Evolutionary conservation across 2,113 vertebrate genomes (phyloP).

Genomic region (Datnioides undecimradiatus): DNA sequence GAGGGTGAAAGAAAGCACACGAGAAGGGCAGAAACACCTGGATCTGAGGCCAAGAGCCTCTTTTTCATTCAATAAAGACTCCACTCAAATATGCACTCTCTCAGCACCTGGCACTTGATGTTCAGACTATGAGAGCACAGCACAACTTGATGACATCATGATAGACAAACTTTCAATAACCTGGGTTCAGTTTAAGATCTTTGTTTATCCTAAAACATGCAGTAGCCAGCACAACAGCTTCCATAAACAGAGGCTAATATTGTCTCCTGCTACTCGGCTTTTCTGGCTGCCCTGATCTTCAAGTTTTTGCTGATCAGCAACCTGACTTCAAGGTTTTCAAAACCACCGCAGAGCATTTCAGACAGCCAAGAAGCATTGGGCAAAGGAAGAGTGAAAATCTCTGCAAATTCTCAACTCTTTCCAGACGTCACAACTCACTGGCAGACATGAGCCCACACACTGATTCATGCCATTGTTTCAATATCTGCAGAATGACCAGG

Average conservation of each 20-base stretch:
- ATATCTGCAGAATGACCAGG: constrained; percentile 58
- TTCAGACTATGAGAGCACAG: neutral
- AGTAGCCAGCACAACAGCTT: constrained; percentile 33
- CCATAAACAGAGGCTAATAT: constrained; percentile 25
- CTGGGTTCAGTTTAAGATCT: constrained; percentile 3
- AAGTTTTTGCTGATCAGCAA: constrained; percentile 73
- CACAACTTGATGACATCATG: constrained; percentile 5
- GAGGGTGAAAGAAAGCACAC: constrained; percentile 47
- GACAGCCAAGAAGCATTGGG: constrained; percentile 53
- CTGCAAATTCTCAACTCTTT: constrained; percentile 72
- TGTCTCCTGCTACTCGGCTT: constrained; percentile 32
- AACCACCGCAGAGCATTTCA: constrained; percentile 45
- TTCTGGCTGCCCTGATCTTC: constrained; percentile 39
- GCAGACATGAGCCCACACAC: constrained; percentile 61
- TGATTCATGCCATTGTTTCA: constrained; percentile 65
- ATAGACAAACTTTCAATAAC: constrained; percentile 25
- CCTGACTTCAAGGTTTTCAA: constrained; percentile 65
- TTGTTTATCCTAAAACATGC: constrained; percentile 24
- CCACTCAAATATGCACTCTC: constrained; percentile 33
- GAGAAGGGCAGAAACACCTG: constrained; percentile 57
- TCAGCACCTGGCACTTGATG: constrained; percentile 55
- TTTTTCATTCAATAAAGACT: constrained; percentile 52
- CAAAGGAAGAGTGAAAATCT: constrained; percentile 52
- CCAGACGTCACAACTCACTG: constrained; percentile 67
- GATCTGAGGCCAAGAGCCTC: constrained; percentile 31